Evolutionary conservation across 1,140 invertebrate genomes (phyloP).

Genomic region (Drosophila azteca): DNA sequence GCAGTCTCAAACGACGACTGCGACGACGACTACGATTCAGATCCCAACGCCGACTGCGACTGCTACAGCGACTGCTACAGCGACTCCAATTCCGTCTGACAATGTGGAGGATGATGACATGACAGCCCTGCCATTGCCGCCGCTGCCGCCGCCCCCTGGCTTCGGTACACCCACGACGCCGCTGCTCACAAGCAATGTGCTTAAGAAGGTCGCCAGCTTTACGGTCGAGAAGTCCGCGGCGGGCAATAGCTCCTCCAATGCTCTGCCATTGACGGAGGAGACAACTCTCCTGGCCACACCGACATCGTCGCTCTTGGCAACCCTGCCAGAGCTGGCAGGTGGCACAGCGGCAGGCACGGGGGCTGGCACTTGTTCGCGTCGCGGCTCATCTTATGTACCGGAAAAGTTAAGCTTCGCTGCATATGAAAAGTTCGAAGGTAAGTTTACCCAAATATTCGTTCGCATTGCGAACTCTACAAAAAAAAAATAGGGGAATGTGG

Average conservation of each 20-base stretch:
- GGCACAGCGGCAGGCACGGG: too few relatives aligned
- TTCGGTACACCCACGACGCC: constrained; percentile 84
- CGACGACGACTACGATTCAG: constrained; percentile 24
- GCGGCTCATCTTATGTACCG: constrained; percentile 89
- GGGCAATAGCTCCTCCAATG: constrained; percentile 43
- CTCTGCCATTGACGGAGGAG: constrained; percentile 39
- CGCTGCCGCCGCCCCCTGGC: constrained; percentile 48
- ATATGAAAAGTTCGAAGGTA: constrained; percentile 95
- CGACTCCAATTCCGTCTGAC: constrained; percentile 24
- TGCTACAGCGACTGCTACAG: constrained; percentile 8
- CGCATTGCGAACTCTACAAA: constrained; percentile 27
- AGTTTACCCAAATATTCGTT: constrained; percentile 69
- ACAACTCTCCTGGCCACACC: constrained; percentile 53
- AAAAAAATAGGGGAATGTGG: too few relatives aligned
- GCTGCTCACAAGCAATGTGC: constrained; percentile 85
- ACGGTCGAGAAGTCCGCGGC: constrained; percentile 87
- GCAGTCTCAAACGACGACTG: constrained; percentile 68
- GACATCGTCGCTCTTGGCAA: constrained; percentile 40
- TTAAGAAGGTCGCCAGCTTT: constrained; percentile 93
- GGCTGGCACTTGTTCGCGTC: constrained; percentile 65
- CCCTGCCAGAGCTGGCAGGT: constrained; percentile 24
- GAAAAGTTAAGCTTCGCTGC: constrained; percentile 93
- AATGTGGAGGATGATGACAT: constrained; percentile 54
- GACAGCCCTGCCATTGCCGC: constrained; percentile 37
- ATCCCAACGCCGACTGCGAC: background rate